These are phyloP conservation scores for Eupithecia centaureata DNA, from an alignment of 2,888 invertebrate genomes.

Conservation along the genomic window DNA sequence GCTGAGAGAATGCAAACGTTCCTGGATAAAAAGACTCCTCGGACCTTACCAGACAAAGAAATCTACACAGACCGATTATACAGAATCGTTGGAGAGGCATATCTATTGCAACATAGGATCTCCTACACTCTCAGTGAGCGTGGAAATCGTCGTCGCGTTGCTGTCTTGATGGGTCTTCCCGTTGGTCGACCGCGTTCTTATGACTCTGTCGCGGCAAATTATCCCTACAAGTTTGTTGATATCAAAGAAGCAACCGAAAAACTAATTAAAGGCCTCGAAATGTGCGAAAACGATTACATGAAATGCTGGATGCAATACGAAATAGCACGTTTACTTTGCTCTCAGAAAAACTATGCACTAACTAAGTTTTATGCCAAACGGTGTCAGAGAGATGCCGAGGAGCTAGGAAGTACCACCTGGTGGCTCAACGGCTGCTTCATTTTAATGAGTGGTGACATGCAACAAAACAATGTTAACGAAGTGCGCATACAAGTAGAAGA, in stretches of 20 bases:
- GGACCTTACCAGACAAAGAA: constrained; percentile 74
- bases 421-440: constrained; percentile 77
- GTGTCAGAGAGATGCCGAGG: constrained; percentile 74
- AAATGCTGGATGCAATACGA: constrained; percentile 80
- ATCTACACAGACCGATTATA: constrained; percentile 72
- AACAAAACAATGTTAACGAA: constrained; percentile 76
- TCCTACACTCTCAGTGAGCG: constrained; percentile 76
- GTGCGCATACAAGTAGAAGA: constrained; percentile 75
- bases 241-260: constrained; percentile 70
- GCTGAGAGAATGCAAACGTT: constrained; percentile 79
- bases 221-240: constrained; percentile 75
- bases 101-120: constrained; percentile 69
- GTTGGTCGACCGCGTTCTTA: constrained; percentile 73
- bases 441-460: constrained; percentile 78
- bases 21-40: constrained; percentile 70
- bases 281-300: constrained; percentile 78
- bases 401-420: constrained; percentile 69
- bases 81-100: constrained; percentile 74
- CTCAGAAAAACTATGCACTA: constrained; percentile 75
- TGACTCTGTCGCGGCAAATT: constrained; percentile 78
- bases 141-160: constrained; percentile 74
- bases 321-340: constrained; percentile 67
- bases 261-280: constrained; percentile 64
- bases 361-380: constrained; percentile 77
- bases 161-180: constrained; percentile 76